Conservation (phyloP, 64 coral and sea anemone species). For the Stylophora pistillata region DNA sequence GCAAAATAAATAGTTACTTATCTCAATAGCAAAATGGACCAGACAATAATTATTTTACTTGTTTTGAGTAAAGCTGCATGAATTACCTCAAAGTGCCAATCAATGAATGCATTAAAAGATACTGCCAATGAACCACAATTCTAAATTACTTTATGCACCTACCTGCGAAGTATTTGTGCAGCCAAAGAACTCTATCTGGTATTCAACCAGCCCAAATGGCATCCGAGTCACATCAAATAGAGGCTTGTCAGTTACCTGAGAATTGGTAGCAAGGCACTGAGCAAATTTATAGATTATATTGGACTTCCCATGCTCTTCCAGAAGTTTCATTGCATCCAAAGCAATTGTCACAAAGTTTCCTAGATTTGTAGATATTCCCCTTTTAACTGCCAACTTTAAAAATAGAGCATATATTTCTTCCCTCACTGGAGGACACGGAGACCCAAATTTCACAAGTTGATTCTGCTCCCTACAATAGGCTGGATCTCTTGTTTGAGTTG, state of each 20-base stretch:
- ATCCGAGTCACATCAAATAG: too few relatives aligned
- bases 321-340: slow-evolving; percentile 32
- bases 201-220: slow-evolving; percentile 82
- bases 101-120: too few relatives aligned
- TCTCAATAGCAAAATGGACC: background rate
- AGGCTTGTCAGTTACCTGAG: background rate
- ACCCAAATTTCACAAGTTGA: background rate
- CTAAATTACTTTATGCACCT: too few relatives aligned
- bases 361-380: too few relatives aligned
- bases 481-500: too few relatives aligned
- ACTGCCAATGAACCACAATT: too few relatives aligned
- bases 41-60: background rate
- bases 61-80: too few relatives aligned
- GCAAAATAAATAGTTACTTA: background rate
- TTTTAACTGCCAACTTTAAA: slow-evolving; percentile 28
- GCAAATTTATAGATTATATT: slow-evolving; percentile 71
- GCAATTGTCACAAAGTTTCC: slow-evolving; percentile 35
- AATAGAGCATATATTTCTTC: slow-evolving; percentile 4
- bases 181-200: slow-evolving; percentile 72
- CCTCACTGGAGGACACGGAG: background rate
- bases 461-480: background rate
- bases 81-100: too few relatives aligned
- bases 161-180: slow-evolving; percentile 71
- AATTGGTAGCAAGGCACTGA: slow-evolving; percentile 35
- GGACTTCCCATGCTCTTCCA: slow-evolving; percentile 42